Evolutionary conservation across 2,113 vertebrate species (phyloP), one percentile per base, ranked within the genome.

Genomic region (Lampris incognitus): DNA sequence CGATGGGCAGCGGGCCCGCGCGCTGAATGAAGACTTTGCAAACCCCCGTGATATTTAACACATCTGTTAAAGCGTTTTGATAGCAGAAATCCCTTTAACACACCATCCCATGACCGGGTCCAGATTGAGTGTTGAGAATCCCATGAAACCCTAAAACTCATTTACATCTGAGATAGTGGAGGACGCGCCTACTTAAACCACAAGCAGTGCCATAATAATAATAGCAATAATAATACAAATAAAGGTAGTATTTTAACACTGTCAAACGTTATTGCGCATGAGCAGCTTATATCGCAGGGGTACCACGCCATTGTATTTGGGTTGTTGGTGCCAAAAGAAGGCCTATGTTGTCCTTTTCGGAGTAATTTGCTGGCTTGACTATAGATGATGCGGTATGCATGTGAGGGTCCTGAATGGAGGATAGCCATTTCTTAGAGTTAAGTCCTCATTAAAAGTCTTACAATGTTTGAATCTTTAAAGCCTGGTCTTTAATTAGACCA

Each of bases 1-100:
- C 86, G 74, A 94, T 92, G 95, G 93, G 95, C 93, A 85, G 85
- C 76, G 89, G 81, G 79, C 82, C 85, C 88, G 90, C 91, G 93
- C 89, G 76, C 42, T 95, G 94, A 97, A 97, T 96, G 83, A 93
- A 91, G 85, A 87, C 88, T 85, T 91, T 59, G 88, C 91, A 92
- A 52, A 79, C 85, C 2, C 91, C 88, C 88, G 90, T 94, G 93
- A 96, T 95, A 91, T 97, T 97, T 97, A 96, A 97, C 97, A 97
- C 97, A 97, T 98, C 97, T 99, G 97, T 97, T 97, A 96, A 89
- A 93, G 91, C 88, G 90, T 92, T 94, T 92, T 92, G 92, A 92
- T 92, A 87, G 88, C 84, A 90, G 87, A 88, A 94, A 94, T 94
- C 93, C 93, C 48, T 88, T 94, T 94, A 94, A 89, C 86, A 90